These are phyloP conservation scores for Diachrysia chrysitis DNA, from an alignment of 2,888 invertebrate genomes.

Conservation along the genomic window DNA sequence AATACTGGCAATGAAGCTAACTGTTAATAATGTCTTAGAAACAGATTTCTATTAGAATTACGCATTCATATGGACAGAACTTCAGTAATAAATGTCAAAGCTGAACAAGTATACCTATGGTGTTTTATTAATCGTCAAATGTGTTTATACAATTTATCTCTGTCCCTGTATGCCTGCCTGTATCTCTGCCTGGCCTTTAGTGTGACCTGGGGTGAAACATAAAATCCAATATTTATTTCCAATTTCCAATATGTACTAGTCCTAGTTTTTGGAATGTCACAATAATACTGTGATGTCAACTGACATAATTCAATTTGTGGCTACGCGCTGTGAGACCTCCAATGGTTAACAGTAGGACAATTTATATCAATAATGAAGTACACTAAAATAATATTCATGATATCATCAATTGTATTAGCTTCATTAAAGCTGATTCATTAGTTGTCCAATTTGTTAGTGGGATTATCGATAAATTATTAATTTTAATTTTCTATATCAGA, in stretches of 20 bases:
- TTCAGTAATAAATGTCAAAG: too few species aligned
- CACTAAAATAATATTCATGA: constrained; percentile 63
- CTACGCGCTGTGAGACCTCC: constrained; percentile 12
- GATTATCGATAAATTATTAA: not conserved
- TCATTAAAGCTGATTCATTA: not conserved
- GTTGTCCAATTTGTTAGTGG: not conserved
- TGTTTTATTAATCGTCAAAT: too few species aligned
- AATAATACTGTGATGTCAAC: not conserved
- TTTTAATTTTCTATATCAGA: not conserved
- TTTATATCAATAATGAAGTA: constrained; percentile 66
- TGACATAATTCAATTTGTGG: constrained; percentile 43
- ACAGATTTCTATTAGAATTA: too few species aligned
- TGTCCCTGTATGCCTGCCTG: too few species aligned
- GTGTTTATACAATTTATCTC: too few species aligned
- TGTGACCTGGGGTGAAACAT: not conserved
- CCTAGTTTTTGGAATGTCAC: not conserved
- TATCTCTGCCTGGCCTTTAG: too few species aligned
- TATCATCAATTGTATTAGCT: constrained; percentile 33
- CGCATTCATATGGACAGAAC: too few species aligned
- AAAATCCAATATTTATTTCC: not conserved
- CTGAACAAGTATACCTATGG: too few species aligned
- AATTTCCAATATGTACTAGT: not conserved
- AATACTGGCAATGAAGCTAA: too few species aligned
- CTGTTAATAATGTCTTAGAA: too few species aligned
- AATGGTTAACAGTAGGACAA: constrained; percentile 38